phyloP scores from a whole-genome alignment of 2,797 vertebrate genomes.

The Crenuchus spilurus region DNA sequence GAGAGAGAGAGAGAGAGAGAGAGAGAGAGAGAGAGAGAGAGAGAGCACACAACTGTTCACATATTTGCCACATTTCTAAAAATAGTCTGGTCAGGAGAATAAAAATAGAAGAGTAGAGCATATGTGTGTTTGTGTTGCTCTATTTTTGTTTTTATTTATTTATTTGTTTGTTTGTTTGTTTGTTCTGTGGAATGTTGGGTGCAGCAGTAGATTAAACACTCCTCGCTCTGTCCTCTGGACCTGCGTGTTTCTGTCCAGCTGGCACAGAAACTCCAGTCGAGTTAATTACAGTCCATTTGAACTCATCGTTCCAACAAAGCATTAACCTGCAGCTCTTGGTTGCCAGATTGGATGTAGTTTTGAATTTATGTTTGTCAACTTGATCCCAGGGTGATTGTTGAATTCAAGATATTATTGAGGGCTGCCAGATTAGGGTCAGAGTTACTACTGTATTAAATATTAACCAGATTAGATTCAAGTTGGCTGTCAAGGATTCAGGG shows the following conservation, averaged over 20 bases:
- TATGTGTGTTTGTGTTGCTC: not conserved
- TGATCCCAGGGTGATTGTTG: not conserved
- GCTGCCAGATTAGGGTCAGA: not conserved
- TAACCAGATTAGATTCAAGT: not conserved
- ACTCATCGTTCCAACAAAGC: not conserved
- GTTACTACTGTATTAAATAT: too few relatives aligned
- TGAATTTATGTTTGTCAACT: too few relatives aligned
- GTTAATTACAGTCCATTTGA: not conserved
- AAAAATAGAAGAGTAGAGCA: conserved; percentile 44
- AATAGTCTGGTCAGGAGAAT: conserved; percentile 40
- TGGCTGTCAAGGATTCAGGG: not conserved
- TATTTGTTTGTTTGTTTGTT: not conserved
- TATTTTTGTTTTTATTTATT: not conserved
- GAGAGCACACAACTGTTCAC: not conserved
- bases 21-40: conserved; percentile 12
- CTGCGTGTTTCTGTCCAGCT: conserved; percentile 61
- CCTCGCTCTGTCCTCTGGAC: conserved; percentile 35
- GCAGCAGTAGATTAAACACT: not conserved
- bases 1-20: conserved; percentile 34
- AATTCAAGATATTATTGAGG: not conserved
- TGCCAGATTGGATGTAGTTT: not conserved
- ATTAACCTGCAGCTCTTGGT: not conserved
- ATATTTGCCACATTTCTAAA: conserved; percentile 44
- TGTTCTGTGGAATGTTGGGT: not conserved
- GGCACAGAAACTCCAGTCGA: not conserved